Conservation (phyloP, 1,140 invertebrate genomes). For the Bombus haemorrhoidalis region DNA sequence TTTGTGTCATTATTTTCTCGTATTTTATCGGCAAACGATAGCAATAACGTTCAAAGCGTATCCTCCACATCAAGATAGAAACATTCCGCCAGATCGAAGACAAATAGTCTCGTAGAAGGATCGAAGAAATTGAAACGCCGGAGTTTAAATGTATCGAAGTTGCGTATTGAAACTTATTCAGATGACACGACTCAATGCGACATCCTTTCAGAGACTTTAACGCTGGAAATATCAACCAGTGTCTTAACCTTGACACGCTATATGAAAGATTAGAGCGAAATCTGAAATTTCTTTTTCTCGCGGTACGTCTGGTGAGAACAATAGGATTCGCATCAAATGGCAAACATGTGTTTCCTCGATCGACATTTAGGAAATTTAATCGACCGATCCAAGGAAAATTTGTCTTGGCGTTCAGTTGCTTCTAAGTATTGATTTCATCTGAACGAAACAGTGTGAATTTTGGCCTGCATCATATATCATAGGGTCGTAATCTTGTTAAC, state of each 20-base stretch:
- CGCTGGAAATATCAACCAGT: not conserved
- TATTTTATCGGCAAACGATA: not conserved
- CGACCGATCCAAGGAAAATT: too few species aligned
- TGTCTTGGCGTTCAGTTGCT: not conserved
- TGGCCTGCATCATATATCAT: too few species aligned
- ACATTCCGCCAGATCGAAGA: not conserved
- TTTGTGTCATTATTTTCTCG: not conserved
- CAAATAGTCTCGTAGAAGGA: not conserved
- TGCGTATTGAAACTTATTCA: not conserved
- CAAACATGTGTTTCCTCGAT: too few species aligned
- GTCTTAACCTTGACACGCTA: not conserved
- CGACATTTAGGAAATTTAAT: too few species aligned
- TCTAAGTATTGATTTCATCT: not conserved
- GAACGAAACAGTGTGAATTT: not conserved
- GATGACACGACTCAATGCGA: not conserved
- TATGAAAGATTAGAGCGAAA: not conserved
- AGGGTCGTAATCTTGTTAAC: slow-evolving; percentile 14
- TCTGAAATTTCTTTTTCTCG: too few species aligned
- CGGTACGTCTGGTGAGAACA: too few species aligned
- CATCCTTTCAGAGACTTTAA: slow-evolving; percentile 35
- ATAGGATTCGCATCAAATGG: too few species aligned
- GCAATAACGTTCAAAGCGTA: too few species aligned
- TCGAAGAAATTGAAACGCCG: not conserved
- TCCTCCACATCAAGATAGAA: not conserved
- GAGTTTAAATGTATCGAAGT: too few species aligned